phyloP scores from a whole-genome alignment of 2,797 vertebrate species.

The Pseudochaenichthys georgianus region DNA sequence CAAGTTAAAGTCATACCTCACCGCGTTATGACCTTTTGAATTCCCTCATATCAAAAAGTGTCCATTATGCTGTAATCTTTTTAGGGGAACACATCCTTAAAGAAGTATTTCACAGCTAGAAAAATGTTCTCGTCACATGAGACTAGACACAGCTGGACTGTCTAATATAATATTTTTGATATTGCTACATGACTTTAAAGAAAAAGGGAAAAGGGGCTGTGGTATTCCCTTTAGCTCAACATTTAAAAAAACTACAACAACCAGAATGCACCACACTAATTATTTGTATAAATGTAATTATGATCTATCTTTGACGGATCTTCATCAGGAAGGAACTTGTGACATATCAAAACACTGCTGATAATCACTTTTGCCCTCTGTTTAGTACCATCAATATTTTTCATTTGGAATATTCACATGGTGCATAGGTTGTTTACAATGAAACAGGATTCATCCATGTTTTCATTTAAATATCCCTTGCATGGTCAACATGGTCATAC shows the following conservation, averaged over 20 bases:
- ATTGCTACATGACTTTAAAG: too few species aligned
- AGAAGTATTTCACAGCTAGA: too few species aligned
- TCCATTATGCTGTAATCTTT: constrained; percentile 3
- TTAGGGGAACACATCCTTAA: background rate
- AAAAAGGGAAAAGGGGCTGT: too few species aligned
- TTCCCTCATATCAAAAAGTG: background rate
- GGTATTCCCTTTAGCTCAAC: too few species aligned
- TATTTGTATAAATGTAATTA: too few species aligned
- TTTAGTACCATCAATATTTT: background rate
- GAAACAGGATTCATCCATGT: background rate
- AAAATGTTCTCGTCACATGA: too few species aligned
- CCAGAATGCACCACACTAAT: too few species aligned
- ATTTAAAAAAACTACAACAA: too few species aligned
- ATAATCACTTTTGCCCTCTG: constrained; percentile 31
- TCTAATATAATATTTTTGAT: too few species aligned
- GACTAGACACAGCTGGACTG: too few species aligned
- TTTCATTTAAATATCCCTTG: background rate
- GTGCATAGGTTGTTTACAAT: background rate
- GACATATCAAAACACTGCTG: constrained; percentile 38
- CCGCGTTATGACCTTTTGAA: background rate
- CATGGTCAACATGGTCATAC: constrained; percentile 2
- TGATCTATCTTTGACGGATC: constrained; percentile 24
- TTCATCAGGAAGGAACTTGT: background rate
- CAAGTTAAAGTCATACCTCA: constrained; percentile 1
- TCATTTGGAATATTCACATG: constrained; percentile 8